Base-by-base conservation (phyloP, 2,113 vertebrate species). In the Stegostoma tigrinum region DNA sequence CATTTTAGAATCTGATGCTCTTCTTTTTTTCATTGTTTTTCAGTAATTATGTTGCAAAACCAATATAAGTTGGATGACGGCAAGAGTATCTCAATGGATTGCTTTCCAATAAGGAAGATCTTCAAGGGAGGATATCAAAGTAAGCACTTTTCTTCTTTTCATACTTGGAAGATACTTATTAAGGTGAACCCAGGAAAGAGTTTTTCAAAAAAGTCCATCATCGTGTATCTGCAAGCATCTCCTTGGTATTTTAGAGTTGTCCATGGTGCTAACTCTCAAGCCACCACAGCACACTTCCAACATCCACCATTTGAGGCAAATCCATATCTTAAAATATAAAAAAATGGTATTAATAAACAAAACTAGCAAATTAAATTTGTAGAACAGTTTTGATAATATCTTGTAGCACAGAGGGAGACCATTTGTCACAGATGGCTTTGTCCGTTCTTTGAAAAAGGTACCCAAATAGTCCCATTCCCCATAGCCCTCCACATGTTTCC, bases 81-180 rank as follows among this genome's bases (percentile, higher is more conserved):
- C 80, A 97, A 96, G 61, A 97, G 94, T 68, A 96, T 75, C 93
- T 67, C 97, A 6, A 96, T 72, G 12, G 97, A 97, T 78, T 97
- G 97, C 96, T 98, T 98, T 96, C 98, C 98, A n/a, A 97, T 97
- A 87, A 97, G 97, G 96, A 97, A 85, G 48, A 96, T 97, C 80
- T 96, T 97, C 95, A 94, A 80, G n/a, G 67, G 95, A 3, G 97
- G 96, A 0, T 96, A 97, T 85, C 96, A 98, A 97, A 98, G 98
- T 98, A 96, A 95, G 7, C 55, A 21, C 55, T 10, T 61, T n/a
- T 70, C 34, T 24, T 48, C 91, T 45, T 91, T 83, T 91, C 30
- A 61, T 48, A 48, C 17, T 23, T 72, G 12, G 42, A 83, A 83
- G 42, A 42, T 83, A 83, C 21, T 42, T 17, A 21, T 45, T 15